phyloP scores from a whole-genome alignment of 2,797 vertebrate species.

The Characodon lateralis region DNA sequence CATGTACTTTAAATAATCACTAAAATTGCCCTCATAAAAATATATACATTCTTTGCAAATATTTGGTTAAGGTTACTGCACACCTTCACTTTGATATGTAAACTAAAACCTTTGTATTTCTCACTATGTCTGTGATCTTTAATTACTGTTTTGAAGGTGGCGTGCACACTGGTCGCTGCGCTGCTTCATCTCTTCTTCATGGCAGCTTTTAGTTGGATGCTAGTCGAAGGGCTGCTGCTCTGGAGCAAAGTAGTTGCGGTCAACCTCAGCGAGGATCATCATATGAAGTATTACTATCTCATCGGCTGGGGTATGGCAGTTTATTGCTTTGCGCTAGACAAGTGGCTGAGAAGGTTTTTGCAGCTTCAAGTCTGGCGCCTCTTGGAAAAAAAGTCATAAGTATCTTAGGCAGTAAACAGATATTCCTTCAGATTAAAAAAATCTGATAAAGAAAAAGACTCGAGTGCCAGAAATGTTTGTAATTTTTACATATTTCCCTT shows the following conservation, averaged over 20 bases:
- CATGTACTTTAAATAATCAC: not conserved
- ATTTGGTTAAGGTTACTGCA: not conserved
- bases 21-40: no score
- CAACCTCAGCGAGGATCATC: conserved; percentile 83
- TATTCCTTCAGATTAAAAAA: not conserved
- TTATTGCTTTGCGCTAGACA: conserved; percentile 1
- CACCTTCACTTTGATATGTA: not conserved
- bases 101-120: not conserved
- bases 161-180: conserved; percentile 83
- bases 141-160: conserved; percentile 68
- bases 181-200: conserved; percentile 87
- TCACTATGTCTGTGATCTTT: not conserved
- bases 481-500: not conserved
- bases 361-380: not conserved
- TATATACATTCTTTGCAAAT: not conserved
- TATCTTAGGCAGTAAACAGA: not conserved
- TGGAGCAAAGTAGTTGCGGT: conserved; percentile 88
- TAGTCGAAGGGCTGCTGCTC: conserved; percentile 85
- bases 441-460: not conserved
- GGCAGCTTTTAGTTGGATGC: conserved; percentile 87
- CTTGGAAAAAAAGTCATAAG: not conserved
- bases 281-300: conserved; percentile 88
- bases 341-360: not conserved
- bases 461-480: not conserved
- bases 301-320: conserved; percentile 82